Evolutionary conservation across 2,888 invertebrate species (phyloP).

Genomic region (Hanleya hanleyi): DNA sequence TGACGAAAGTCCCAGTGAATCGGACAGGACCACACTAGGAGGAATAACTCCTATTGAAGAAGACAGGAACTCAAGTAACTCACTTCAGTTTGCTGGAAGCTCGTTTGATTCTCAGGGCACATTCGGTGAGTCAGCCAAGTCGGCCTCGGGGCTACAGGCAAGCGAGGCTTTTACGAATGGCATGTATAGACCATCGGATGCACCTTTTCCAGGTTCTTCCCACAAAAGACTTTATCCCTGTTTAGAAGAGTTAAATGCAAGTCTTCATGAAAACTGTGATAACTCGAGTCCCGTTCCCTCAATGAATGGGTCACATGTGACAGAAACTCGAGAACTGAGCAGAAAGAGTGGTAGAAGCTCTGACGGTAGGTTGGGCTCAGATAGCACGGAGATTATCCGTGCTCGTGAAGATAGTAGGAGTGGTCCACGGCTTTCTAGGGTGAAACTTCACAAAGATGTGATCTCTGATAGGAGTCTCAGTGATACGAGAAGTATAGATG

Average conservation of each 20-base stretch:
- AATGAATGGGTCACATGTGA: too few relatives aligned
- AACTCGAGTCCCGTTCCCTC: neutral
- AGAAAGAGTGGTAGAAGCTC: neutral
- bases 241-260: too few relatives aligned
- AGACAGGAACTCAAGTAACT: neutral
- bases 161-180: neutral
- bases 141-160: neutral
- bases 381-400: too few relatives aligned
- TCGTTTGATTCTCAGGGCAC: neutral
- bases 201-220: neutral
- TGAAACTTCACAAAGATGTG: neutral
- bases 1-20: conserved; percentile 44
- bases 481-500: too few relatives aligned
- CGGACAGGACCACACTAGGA: conserved; percentile 38
- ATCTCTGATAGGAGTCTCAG: too few relatives aligned
- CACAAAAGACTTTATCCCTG: too few relatives aligned
- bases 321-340: neutral
- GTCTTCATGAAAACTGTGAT: too few relatives aligned
- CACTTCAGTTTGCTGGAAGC: neutral
- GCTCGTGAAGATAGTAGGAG: neutral
- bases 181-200: neutral
- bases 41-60: conserved; percentile 16
- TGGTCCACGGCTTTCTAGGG: neutral
- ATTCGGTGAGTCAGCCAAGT: neutral
- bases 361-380: too few relatives aligned